A percentile compares a stretch with the other conserved stretches of the same genome.
These are phyloP conservation scores for Elephantulus edwardii DNA, from an alignment of 2,113 vertebrate species.

Conservation along the genomic window DNA sequence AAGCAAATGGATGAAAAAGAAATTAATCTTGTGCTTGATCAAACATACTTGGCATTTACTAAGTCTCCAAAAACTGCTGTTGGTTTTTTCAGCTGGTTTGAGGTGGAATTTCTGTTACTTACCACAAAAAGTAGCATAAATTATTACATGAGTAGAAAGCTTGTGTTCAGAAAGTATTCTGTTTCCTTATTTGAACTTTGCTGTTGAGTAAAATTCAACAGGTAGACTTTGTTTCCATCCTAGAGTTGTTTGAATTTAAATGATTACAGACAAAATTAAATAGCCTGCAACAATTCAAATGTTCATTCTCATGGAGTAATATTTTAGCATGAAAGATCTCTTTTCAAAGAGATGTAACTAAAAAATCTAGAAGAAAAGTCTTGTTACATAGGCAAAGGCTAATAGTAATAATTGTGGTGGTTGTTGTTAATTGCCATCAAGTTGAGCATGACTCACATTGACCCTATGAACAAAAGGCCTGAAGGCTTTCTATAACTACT, in stretches of 20 bases:
- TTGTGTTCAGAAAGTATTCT: background rate
- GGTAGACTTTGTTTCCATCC: background rate
- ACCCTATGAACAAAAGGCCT: no score
- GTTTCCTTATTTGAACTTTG: background rate
- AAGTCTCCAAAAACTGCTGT: background rate
- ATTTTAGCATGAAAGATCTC: background rate
- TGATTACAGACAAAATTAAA: background rate
- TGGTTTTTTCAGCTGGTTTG: background rate
- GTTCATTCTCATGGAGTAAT: background rate
- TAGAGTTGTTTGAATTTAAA: background rate
- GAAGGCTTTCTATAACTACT: no score
- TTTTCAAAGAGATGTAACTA: background rate
- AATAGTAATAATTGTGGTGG: background rate
- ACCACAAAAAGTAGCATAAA: background rate
- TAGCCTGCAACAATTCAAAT: background rate
- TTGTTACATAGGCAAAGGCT: background rate
- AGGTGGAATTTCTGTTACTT: constrained; percentile 9
- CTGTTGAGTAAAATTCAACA: background rate
- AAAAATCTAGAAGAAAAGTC: background rate
- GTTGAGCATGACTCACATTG: no score
- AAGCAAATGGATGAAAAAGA: background rate
- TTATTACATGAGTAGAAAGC: background rate
- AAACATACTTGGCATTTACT: background rate
- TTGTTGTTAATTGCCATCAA: no score
- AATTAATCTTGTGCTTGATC: background rate